A percentile compares a stretch with the other conserved stretches of the same genome.
Evolutionary conservation across 1,140 invertebrate species (phyloP).

Genomic region (Mya arenaria): DNA sequence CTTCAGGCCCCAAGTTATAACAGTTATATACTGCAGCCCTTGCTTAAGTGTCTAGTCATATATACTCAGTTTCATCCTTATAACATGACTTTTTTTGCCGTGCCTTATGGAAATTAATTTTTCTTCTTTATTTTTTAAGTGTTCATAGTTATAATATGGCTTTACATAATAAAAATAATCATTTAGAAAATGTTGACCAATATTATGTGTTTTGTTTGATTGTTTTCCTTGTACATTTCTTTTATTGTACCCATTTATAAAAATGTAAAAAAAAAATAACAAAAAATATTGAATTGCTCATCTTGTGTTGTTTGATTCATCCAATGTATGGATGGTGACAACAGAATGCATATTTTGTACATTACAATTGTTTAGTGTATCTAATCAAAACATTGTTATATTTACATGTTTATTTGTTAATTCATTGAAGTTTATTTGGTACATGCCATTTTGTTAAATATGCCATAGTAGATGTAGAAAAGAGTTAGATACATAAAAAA

Average conservation of each 20-base stretch:
- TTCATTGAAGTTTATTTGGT: slow-evolving; percentile 25
- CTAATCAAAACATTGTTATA: slow-evolving; percentile 56
- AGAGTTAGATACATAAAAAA: background rate
- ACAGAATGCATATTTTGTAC: slow-evolving; percentile 14
- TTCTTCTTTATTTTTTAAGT: slow-evolving; percentile 65
- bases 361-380: slow-evolving; percentile 49
- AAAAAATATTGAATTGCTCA: slow-evolving; percentile 32
- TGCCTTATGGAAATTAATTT: slow-evolving; percentile 75
- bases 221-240: slow-evolving; percentile 59
- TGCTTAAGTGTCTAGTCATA: slow-evolving; percentile 73
- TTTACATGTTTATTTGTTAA: slow-evolving; percentile 52
- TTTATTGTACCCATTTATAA: slow-evolving; percentile 56
- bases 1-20: slow-evolving; percentile 5
- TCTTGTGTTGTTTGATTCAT: slow-evolving; percentile 24
- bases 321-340: slow-evolving; percentile 46
- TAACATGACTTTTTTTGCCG: slow-evolving; percentile 73
- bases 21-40: slow-evolving; percentile 41
- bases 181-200: slow-evolving; percentile 63
- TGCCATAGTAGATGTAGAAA: slow-evolving; percentile 3
- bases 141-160: slow-evolving; percentile 68
- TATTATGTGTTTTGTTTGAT: slow-evolving; percentile 52
- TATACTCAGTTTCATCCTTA: slow-evolving; percentile 69
- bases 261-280: slow-evolving; percentile 46
- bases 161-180: slow-evolving; percentile 64
- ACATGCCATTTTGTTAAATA: slow-evolving; percentile 42